Base-by-base conservation (phyloP, 1,140 invertebrate species). In the Probaryconus sp. region DNA sequence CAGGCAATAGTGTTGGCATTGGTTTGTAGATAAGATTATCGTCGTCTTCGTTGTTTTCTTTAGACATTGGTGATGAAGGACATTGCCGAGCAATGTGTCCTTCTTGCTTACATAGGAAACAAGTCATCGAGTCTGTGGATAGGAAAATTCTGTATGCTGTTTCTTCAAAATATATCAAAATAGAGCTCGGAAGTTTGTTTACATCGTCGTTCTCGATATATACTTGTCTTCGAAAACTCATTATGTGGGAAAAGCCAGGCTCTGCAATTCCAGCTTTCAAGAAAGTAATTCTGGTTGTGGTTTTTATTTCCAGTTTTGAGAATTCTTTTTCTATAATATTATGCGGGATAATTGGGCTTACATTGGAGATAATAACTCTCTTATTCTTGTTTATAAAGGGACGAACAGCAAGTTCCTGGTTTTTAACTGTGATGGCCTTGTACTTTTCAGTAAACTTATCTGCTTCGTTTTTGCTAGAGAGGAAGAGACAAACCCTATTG, bases 401-500 rank as follows among this genome's bases (percentile, higher is more conserved):
- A 10, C 63, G 18, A 7, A 65, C 33, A 20, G 20, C 1, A 0
- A 53, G 28, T 6, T 3, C 4, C 1, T 55, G 13, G 1, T 53
- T 24, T 9, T 48, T 24, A 14, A 69, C 37, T 6, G 5, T 45
- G 9, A 74, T 61, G 0, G n/a, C 30, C 38, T 47, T 60, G 9
- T 55, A 48, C 20, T 38, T 40, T 10, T 40, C 33, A 3, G 50
- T 20, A 6, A 74, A 16, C 4, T 61, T 45, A n/a, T 65, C 45
- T 2, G 48, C 61, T 30, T 58, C n/a, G 11, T 47, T 6, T 50
- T 63, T 45, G 14, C 20, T 56, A n/a, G 48, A n/a, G 0, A 61
- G 21, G 13, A 67, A 69, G 4, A 75, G 2, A 26, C 72, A 69
- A 0, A 75, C 30, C 53, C 72, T 13, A 13, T 45, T 55, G n/a